Evolutionary conservation across 2,797 vertebrate genomes (phyloP).

Genomic region (Oryzias sinensis): DNA sequence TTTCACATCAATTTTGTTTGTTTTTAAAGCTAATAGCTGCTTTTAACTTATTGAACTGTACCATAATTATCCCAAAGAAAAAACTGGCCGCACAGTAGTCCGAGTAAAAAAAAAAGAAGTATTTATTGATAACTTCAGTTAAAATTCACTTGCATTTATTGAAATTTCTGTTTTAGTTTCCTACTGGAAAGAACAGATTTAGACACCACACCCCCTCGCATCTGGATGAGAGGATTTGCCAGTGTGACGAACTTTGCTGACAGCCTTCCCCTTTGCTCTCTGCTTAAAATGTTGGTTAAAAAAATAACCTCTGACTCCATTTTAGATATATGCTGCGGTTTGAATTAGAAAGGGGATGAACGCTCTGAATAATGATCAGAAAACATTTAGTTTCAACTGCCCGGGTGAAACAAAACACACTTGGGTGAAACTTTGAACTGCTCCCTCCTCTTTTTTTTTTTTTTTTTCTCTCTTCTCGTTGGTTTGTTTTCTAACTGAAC

Average conservation of each 20-base stretch:
- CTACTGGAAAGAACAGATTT: slow-evolving; percentile 15
- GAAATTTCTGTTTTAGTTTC: slow-evolving; percentile 44
- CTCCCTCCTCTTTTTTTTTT: slow-evolving; percentile 21
- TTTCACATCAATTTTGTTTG: slow-evolving; percentile 39
- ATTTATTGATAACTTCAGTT: background rate
- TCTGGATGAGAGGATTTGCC: slow-evolving; percentile 71
- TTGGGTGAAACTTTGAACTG: slow-evolving; percentile 66
- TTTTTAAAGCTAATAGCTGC: slow-evolving; percentile 28
- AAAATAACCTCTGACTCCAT: slow-evolving; percentile 58
- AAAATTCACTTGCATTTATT: slow-evolving; percentile 40
- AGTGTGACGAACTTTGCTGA: slow-evolving; percentile 64
- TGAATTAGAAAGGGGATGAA: slow-evolving; percentile 71
- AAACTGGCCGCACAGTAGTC: slow-evolving; percentile 3
- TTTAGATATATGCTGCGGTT: slow-evolving; percentile 68
- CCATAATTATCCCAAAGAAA: slow-evolving; percentile 10
- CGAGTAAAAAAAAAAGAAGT: slow-evolving; percentile 11
- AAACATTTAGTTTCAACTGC: slow-evolving; percentile 72
- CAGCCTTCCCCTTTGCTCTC: slow-evolving; percentile 58
- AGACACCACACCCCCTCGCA: slow-evolving; percentile 57
- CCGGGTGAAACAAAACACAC: slow-evolving; percentile 74
- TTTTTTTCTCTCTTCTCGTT: slow-evolving; percentile 11
- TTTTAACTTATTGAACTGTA: slow-evolving; percentile 5
- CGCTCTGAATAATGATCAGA: slow-evolving; percentile 73
- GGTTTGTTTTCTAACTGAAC: slow-evolving; percentile 69
- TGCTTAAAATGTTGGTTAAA: slow-evolving; percentile 49